A percentile compares a stretch with the other conserved stretches of the same genome.
Evolutionary conservation across 2,113 vertebrate species (phyloP).

Genomic region (Spheniscus mendiculus): DNA sequence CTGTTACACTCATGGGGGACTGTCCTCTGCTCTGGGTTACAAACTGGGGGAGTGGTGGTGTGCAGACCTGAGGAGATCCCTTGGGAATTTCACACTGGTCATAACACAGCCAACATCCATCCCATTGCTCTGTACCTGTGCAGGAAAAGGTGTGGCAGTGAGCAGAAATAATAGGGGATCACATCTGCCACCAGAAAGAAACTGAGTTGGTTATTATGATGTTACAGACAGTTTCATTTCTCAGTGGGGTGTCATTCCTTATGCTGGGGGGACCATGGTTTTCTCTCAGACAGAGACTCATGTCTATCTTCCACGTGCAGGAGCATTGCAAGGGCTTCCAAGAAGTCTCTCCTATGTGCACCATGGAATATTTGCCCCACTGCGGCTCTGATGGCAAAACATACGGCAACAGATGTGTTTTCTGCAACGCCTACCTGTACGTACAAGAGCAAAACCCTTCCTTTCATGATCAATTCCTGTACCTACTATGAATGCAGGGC

Average conservation of each 20-base stretch:
- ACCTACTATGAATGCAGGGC: neutral
- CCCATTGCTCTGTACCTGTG: neutral
- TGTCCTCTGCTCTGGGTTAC: neutral
- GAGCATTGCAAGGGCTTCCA: neutral
- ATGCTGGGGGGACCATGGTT: neutral
- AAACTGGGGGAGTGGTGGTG: neutral
- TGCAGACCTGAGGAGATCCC: neutral
- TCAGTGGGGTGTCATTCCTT: neutral
- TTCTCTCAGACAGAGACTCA: neutral
- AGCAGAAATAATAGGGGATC: neutral
- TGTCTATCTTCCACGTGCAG: neutral
- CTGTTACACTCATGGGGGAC: neutral
- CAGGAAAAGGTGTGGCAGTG: neutral
- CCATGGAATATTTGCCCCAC: neutral
- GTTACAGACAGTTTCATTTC: neutral
- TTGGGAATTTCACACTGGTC: neutral
- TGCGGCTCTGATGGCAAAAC: constrained; percentile 71
- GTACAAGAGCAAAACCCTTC: neutral
- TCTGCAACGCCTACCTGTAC: constrained; percentile 67
- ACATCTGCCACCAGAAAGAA: neutral
- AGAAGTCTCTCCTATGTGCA: accelerated
- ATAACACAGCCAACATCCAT: neutral
- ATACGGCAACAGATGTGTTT: constrained; percentile 5
- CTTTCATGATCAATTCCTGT: neutral
- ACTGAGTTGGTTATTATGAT: neutral